phyloP scores from a whole-genome alignment of 2,113 vertebrate species.

The Menidia beryllina region DNA sequence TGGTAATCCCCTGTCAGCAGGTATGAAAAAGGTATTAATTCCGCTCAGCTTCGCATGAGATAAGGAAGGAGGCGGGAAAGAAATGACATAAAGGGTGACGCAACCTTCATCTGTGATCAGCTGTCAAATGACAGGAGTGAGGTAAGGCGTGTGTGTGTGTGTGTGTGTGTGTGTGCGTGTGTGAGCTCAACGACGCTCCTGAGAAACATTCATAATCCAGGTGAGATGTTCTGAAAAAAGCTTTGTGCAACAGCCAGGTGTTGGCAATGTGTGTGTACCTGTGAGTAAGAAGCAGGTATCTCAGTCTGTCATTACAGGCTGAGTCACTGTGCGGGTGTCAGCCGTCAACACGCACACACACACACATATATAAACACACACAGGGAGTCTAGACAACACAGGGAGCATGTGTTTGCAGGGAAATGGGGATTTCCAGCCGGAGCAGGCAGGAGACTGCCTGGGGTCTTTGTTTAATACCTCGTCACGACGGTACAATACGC shows the following conservation, averaged over 20 bases:
- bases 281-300: constrained; percentile 62
- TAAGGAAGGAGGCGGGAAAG: background rate
- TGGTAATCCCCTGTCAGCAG: background rate
- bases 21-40: background rate
- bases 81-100: constrained; percentile 60
- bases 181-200: constrained; percentile 1
- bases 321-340: constrained; percentile 59
- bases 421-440: constrained; percentile 69
- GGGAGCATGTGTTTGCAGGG: constrained; percentile 47
- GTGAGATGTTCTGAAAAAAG: constrained; percentile 36
- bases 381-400: constrained; percentile 44
- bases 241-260: constrained; percentile 50
- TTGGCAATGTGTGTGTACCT: constrained; percentile 32
- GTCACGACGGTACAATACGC: constrained; percentile 41
- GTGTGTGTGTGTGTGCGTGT: constrained; percentile 6
- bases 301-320: constrained; percentile 73
- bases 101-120: constrained; percentile 37
- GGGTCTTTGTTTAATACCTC: constrained; percentile 55
- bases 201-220: constrained; percentile 27
- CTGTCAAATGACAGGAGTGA: constrained; percentile 46
- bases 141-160: no score
- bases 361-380: constrained; percentile 30
- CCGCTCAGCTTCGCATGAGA: no score
- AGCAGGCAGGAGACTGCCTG: constrained; percentile 47
- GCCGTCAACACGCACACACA: constrained; percentile 22